These are phyloP conservation scores for Myocastor coypus DNA, from an alignment of 2,113 vertebrate genomes.

Conservation along the genomic window DNA sequence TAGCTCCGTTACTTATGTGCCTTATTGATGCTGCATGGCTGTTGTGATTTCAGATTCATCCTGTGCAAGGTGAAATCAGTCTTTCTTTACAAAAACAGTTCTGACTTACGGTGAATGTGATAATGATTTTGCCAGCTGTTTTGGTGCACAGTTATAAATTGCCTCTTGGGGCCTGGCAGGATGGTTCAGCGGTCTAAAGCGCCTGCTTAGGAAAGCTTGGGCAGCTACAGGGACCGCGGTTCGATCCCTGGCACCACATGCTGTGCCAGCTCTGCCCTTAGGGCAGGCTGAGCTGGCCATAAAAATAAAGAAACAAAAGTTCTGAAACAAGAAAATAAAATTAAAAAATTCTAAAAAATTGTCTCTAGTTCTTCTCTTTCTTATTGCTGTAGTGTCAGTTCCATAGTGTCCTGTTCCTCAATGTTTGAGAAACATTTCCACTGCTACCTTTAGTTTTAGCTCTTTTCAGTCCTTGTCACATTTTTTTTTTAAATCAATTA, in stretches of 20 bases:
- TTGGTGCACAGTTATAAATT: neutral
- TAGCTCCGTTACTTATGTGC: neutral
- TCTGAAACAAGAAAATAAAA: too few relatives aligned
- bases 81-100: neutral
- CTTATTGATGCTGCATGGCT: neutral
- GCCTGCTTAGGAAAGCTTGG: too few relatives aligned
- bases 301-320: too few relatives aligned
- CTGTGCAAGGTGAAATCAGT: neutral
- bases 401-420: neutral
- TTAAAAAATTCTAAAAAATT: too few relatives aligned
- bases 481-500: slow-evolving; percentile 41
- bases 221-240: too few relatives aligned
- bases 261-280: too few relatives aligned
- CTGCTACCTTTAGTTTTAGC: neutral
- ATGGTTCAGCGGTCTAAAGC: too few relatives aligned
- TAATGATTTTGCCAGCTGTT: neutral
- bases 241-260: too few relatives aligned
- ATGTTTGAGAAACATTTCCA: neutral
- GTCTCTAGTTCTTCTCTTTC: neutral
- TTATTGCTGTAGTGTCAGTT: neutral
- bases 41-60: neutral
- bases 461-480: neutral
- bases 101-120: neutral
- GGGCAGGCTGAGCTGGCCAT: too few relatives aligned
- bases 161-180: too few relatives aligned